Evolutionary conservation across 35 echinoderm and acorn worm species (phyloP), one percentile per base, ranked within the genome.

Genomic region (Apostichopus parvimensis): DNA sequence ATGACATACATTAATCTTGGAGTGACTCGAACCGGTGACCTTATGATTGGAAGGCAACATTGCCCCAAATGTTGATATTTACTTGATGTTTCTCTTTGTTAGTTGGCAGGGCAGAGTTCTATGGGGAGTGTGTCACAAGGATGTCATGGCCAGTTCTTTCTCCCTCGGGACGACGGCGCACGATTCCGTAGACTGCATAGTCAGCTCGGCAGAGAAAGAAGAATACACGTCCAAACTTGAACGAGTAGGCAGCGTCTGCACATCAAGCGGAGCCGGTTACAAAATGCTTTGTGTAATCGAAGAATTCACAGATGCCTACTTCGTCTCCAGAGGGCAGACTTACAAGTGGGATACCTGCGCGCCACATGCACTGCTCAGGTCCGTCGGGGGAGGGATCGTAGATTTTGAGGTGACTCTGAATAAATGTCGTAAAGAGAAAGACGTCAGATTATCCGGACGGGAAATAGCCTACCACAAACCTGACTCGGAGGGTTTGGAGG

Each of bases 271-370:
- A 5, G 97, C 97, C 11, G 97, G 97, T 5, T 99, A 99, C 86
- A 99, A 99, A 77, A 75, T 95, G 57, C 60, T 95, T 1, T 99
- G 97, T 85, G 95, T 92, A 0, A 89, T 94, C 52, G 95, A 96
- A 55, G 66, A 80, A 77, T 83, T 93, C 13, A 91, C 93, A 1
- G 95, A 96, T 86, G 95, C 91, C 5, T 99, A 96, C 77, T 87
- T 99, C 5, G 84, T 99, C 14, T 94, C 95, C 17, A 93, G 73
- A 59, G 97, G 97, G 4, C 96, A 91, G 70, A 99, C 97, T 5
- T 99, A 94, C 79, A 99, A 99, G 62, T 99, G 97, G 97, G 97
- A 99, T 56, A 96, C 94, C 0, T 99, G 97, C 90, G 95, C 91
- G 3, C 95, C 97, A 8, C 97, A 99, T 80, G 95, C 97, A 0